A percentile compares a stretch with the other conserved stretches of the same genome.
These are phyloP conservation scores for Illadopsis cleaveri DNA, from an alignment of 2,113 vertebrate species.

Conservation along the genomic window DNA sequence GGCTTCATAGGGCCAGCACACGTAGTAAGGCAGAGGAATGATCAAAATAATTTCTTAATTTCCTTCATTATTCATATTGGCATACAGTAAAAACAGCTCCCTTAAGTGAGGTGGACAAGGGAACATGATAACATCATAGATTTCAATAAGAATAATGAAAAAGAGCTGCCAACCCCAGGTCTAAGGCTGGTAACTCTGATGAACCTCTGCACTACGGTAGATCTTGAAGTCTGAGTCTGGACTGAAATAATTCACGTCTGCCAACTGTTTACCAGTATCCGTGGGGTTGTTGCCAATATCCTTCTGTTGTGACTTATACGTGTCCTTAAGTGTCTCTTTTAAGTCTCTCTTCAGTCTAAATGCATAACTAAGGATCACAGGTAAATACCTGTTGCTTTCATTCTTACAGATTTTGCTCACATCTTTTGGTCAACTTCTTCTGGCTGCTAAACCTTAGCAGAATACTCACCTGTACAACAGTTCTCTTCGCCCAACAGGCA, in stretches of 20 bases:
- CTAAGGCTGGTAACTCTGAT: neutral
- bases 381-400: neutral
- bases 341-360: neutral
- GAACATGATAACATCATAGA: neutral
- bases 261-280: neutral
- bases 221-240: neutral
- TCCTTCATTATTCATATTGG: rapidly evolving
- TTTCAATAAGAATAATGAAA: neutral
- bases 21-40: rapidly evolving
- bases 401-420: neutral
- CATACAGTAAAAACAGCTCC: neutral
- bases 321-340: too few species aligned
- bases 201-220: neutral
- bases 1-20: neutral
- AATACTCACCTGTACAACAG: neutral
- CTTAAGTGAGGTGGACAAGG: neutral
- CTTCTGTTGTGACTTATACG: neutral
- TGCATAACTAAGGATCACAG: neutral
- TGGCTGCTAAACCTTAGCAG: neutral
- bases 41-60: neutral
- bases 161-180: neutral
- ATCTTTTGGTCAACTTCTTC: neutral
- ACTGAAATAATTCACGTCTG: neutral
- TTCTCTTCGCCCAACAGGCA: neutral
- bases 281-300: neutral